These are phyloP conservation scores for Chironex yamaguchii DNA, from an alignment of 30 jellyfish, hydroid and myxozoan species.

Conservation along the genomic window DNA sequence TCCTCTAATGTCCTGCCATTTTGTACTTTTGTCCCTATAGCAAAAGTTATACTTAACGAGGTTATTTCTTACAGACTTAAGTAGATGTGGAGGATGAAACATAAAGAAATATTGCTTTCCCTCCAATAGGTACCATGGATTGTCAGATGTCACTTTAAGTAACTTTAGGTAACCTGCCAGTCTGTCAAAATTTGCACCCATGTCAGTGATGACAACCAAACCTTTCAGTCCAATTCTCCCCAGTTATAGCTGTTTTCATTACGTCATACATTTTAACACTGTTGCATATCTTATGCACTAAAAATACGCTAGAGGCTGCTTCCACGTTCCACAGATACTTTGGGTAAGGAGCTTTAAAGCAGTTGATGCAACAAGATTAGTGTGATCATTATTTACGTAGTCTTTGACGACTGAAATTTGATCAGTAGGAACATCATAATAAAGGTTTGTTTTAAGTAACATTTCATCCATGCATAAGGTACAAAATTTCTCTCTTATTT, in stretches of 20 bases:
- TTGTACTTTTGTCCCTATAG: neutral
- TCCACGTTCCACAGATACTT: conserved; percentile 58
- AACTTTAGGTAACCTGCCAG: neutral
- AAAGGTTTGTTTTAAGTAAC: conserved; percentile 41
- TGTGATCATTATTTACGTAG: conserved; percentile 9
- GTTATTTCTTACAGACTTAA: conserved; percentile 46
- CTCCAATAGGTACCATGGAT: conserved; percentile 44
- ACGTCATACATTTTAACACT: neutral
- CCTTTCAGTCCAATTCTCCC: conserved; percentile 35
- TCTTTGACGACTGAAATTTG: conserved; percentile 30
- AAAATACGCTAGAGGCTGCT: conserved; percentile 48
- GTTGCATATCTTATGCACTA: conserved; percentile 31
- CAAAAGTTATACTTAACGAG: neutral
- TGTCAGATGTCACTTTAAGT: conserved; percentile 26
- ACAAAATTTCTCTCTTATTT: conserved; percentile 12
- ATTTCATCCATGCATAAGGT: conserved; percentile 60
- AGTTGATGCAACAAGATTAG: conserved; percentile 26
- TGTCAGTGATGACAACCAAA: conserved; percentile 29
- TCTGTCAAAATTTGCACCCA: conserved; percentile 11
- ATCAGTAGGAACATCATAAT: conserved; percentile 18
- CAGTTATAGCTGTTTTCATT: neutral
- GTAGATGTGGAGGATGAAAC: conserved; percentile 42
- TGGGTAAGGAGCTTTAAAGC: conserved; percentile 34
- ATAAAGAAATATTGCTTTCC: conserved; percentile 13
- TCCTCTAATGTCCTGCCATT: neutral